Evolutionary conservation across 2,888 invertebrate species (phyloP).

Genomic region (Camptogramma bilineatum): DNA sequence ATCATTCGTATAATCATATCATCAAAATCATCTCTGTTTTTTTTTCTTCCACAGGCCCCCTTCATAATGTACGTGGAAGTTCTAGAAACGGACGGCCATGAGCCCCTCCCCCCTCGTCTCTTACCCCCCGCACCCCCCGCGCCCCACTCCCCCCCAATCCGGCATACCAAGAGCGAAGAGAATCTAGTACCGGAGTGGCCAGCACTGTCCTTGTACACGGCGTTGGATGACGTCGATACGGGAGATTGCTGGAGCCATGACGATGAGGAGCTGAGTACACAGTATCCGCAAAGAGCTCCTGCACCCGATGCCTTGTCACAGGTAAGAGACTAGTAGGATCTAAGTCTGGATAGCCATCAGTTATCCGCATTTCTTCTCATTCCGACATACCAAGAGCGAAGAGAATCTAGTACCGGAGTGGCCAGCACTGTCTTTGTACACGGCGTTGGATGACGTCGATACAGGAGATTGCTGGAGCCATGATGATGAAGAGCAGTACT

Average conservation of each 20-base stretch:
- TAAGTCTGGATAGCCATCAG: not conserved
- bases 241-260: constrained; percentile 97
- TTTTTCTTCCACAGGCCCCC: constrained; percentile 87
- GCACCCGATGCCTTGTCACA: constrained; percentile 90
- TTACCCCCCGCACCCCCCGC: constrained; percentile 91
- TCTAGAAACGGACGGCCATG: constrained; percentile 90
- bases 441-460: constrained; percentile 69
- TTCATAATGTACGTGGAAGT: constrained; percentile 99
- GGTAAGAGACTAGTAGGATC: constrained; percentile 70
- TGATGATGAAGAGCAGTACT: constrained; percentile 93
- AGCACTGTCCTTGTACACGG: constrained; percentile 74
- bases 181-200: constrained; percentile 89
- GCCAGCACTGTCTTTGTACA: constrained; percentile 80
- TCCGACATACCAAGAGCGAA: constrained; percentile 97
- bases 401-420: constrained; percentile 91
- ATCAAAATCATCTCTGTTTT: not conserved
- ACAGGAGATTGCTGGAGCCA: constrained; percentile 95
- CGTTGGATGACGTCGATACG: constrained; percentile 70
- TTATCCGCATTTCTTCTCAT: constrained; percentile 86
- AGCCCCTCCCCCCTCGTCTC: constrained; percentile 95
- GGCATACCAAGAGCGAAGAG: constrained; percentile 98
- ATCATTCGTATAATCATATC: too few relatives aligned
- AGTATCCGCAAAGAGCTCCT: constrained; percentile 67
- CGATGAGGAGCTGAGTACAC: constrained; percentile 92
- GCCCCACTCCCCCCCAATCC: constrained; percentile 88